Conservation (phyloP, 2,888 invertebrate species). For the Caenorhabditis sp. region DNA sequence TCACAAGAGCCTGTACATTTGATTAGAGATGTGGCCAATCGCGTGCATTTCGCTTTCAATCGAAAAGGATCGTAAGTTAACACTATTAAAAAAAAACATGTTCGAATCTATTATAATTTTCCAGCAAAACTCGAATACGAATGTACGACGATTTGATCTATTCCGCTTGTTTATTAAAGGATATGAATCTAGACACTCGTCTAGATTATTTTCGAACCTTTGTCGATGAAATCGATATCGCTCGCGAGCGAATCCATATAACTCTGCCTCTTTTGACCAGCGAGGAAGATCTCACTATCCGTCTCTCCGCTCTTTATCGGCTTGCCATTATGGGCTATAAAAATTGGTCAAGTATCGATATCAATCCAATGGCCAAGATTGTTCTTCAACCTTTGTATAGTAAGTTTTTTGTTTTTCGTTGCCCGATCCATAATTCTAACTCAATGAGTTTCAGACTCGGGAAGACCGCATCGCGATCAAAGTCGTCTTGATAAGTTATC, state of each 20-base stretch:
- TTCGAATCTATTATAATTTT: background rate
- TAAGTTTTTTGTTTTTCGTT: slow-evolving; percentile 7
- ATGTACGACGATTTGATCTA: slow-evolving; percentile 55
- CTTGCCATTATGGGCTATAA: slow-evolving; percentile 46
- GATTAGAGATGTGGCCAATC: slow-evolving; percentile 50
- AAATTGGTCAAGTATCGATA: slow-evolving; percentile 42
- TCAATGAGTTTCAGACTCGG: slow-evolving; percentile 21
- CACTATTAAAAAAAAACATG: background rate
- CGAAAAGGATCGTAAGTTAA: slow-evolving; percentile 16
- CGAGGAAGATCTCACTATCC: slow-evolving; percentile 25
- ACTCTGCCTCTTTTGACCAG: slow-evolving; percentile 54
- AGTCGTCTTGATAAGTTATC: slow-evolving; percentile 29
- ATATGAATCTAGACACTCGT: slow-evolving; percentile 42
- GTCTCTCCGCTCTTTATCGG: slow-evolving; percentile 47
- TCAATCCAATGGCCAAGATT: slow-evolving; percentile 18
- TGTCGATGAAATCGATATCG: slow-evolving; percentile 52
- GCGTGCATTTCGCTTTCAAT: slow-evolving; percentile 46
- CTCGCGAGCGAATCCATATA: slow-evolving; percentile 52
- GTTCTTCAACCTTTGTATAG: slow-evolving; percentile 51
- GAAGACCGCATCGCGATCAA: slow-evolving; percentile 15
- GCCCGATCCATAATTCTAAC: background rate
- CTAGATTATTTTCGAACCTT: slow-evolving; percentile 50
- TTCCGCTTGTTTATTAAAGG: slow-evolving; percentile 44
- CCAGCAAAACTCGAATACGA: slow-evolving; percentile 2
- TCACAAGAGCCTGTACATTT: slow-evolving; percentile 30